Conservation (phyloP, 2,797 vertebrate species). For the Falco cherrug region DNA sequence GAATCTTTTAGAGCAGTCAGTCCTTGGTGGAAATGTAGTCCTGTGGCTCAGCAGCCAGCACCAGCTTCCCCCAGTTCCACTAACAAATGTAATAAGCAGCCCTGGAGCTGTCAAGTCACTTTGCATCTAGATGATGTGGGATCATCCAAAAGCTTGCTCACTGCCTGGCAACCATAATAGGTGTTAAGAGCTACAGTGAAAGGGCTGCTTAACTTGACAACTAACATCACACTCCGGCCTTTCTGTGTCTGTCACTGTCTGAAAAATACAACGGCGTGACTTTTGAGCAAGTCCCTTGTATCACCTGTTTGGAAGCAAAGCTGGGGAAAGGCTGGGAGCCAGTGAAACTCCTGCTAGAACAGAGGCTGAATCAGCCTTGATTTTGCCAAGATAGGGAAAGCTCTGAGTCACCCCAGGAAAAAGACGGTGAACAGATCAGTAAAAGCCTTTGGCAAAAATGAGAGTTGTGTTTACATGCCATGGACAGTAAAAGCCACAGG, state of each 20-base stretch:
- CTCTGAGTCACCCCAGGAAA: not conserved
- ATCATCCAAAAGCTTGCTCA: not conserved
- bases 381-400: not conserved
- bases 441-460: not conserved
- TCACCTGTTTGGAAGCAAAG: not conserved
- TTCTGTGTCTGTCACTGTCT: slow-evolving; percentile 2
- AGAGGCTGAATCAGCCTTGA: not conserved
- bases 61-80: not conserved
- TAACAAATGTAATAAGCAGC: not conserved
- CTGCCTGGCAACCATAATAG: slow-evolving; percentile 16
- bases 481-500: not conserved
- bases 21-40: not conserved
- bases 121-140: not conserved
- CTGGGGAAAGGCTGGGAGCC: not conserved
- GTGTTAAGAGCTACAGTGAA: slow-evolving; percentile 11
- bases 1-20: not conserved
- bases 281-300: not conserved
- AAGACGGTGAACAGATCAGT: not conserved
- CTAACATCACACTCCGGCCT: not conserved
- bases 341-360: not conserved
- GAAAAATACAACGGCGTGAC: not conserved
- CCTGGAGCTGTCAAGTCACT: slow-evolving; percentile 13
- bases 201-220: slow-evolving; percentile 16
- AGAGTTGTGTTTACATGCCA: not conserved
- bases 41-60: not conserved